Percentiles rank a stretch among this genome's conserved stretches.
phyloP scores from a whole-genome alignment of 2,888 invertebrate species.

The Dolichomitus sp. region DNA sequence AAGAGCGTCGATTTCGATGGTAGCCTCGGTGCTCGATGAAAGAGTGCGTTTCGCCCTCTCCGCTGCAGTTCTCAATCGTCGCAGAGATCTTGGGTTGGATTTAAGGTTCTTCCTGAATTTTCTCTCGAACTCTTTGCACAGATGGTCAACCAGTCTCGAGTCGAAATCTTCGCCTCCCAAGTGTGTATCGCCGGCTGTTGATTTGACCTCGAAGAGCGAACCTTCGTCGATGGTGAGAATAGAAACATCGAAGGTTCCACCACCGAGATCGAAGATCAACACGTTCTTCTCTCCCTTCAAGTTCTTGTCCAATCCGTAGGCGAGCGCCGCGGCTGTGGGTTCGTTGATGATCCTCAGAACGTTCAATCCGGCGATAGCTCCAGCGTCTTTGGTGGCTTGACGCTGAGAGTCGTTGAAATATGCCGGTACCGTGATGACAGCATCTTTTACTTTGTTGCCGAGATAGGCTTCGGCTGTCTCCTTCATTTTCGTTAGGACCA shows the following conservation, averaged over 20 bases:
- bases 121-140: conserved; percentile 91
- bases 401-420: conserved; percentile 91
- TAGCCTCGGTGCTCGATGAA: conserved; percentile 92
- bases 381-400: conserved; percentile 91
- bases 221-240: conserved; percentile 93
- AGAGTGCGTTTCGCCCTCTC: conserved; percentile 92
- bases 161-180: conserved; percentile 88
- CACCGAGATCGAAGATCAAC: conserved; percentile 90
- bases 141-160: conserved; percentile 90
- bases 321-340: conserved; percentile 89
- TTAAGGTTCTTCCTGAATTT: conserved; percentile 91
- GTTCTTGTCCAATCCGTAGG: conserved; percentile 91
- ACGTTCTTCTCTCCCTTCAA: conserved; percentile 88
- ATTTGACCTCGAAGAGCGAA: conserved; percentile 90
- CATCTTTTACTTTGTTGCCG: conserved; percentile 90
- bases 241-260: conserved; percentile 93
- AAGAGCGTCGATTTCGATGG: conserved; percentile 91
- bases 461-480: conserved; percentile 92
- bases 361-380: conserved; percentile 90
- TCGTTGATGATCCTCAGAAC: conserved; percentile 90
- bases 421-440: conserved; percentile 93
- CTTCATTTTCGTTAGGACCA: conserved; percentile 89
- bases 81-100: conserved; percentile 89
- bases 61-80: conserved; percentile 91
- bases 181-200: conserved; percentile 95